Evolutionary conservation across 2,113 vertebrate genomes (phyloP), one percentile per base, ranked within the genome.

Genomic region (Ursus arctos): DNA sequence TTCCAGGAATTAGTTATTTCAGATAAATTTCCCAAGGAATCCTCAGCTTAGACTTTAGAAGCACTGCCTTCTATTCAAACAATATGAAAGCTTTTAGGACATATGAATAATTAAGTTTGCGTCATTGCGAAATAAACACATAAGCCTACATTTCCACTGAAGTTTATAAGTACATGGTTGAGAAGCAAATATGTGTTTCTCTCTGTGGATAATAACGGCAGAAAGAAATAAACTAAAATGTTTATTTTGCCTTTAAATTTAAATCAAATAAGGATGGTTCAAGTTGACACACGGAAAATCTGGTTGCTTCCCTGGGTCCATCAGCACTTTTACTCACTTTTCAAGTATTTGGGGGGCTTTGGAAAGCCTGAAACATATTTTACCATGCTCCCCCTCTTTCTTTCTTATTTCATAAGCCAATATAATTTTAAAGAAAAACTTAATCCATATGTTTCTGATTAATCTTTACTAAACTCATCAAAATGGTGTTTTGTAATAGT

Each of bases 401-500:
- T 71, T 53, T 31, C 88, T 93, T 81, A 72, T 80, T 97, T 95
- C 85, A 86, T 71, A 72, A 97, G 80, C 85, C 97, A 95, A 93
- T 89, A 36, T 53, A 63, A 97, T 97, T 97, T 93, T 88, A 86
- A 93, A 97, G 82, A 88, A 94, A 94, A 98, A 93, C 2, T 93
- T 95, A 95, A 96, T 97, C 94, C 97, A 97, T 97, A 97, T 97
- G 98, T 87, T 96, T 97, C 81, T 91, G 49, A 97, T 98, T 97
- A 97, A 95, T 98, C 65, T 94, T 96, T 84, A 93, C 96, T 97
- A 97, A 93, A 94, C 72, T 97, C 96, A 96, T 95, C 97, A 98
- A 97, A 96, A 97, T 97, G 94, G 82, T 98, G 91, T 96, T 98
- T 97, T 96, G 88, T 95, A 97, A 97, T 79, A 97, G 91, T 89